Conservation (phyloP, 2,888 invertebrate species). For the Eumacrocentrus americanus region DNA sequence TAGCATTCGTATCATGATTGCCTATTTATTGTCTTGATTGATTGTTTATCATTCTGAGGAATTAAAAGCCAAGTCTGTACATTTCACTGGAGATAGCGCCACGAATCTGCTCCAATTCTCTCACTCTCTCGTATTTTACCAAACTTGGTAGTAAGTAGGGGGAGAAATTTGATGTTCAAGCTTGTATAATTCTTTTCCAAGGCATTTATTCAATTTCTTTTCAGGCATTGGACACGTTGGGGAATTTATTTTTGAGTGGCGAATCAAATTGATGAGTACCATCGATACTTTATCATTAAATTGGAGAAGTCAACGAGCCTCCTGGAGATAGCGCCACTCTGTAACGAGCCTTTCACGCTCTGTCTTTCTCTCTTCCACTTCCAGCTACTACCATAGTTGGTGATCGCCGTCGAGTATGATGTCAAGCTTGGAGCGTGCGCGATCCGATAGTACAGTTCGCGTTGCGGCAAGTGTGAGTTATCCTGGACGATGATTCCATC, state of each 20-base stretch:
- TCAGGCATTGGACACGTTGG: too few relatives aligned
- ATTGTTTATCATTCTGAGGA: conserved; percentile 31
- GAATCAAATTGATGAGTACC: too few relatives aligned
- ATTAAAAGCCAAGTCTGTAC: conserved; percentile 25
- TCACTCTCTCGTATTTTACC: background rate
- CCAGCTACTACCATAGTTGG: conserved; percentile 34
- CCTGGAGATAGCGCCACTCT: conserved; percentile 31
- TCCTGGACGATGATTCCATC: conserved; percentile 24
- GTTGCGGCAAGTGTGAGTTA: conserved; percentile 37
- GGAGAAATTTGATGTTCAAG: background rate
- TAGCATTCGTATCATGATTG: background rate
- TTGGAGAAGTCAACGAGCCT: background rate
- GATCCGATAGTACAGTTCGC: conserved; percentile 35
- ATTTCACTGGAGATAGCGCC: conserved; percentile 29
- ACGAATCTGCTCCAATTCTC: background rate
- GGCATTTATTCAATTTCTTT: too few relatives aligned
- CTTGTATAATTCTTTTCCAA: too few relatives aligned
- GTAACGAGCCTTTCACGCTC: background rate
- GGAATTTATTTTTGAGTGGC: too few relatives aligned
- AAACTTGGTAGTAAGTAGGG: background rate
- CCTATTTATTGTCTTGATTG: background rate
- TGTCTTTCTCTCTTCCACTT: conserved; percentile 21
- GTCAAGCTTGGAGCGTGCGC: conserved; percentile 45
- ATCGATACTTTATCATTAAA: conserved; percentile 10
- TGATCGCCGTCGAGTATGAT: conserved; percentile 34